Evolutionary conservation across 35 echinoderm and acorn worm species (phyloP), one percentile per base, ranked within the genome.

Genomic region (Amphiura filiformis): DNA sequence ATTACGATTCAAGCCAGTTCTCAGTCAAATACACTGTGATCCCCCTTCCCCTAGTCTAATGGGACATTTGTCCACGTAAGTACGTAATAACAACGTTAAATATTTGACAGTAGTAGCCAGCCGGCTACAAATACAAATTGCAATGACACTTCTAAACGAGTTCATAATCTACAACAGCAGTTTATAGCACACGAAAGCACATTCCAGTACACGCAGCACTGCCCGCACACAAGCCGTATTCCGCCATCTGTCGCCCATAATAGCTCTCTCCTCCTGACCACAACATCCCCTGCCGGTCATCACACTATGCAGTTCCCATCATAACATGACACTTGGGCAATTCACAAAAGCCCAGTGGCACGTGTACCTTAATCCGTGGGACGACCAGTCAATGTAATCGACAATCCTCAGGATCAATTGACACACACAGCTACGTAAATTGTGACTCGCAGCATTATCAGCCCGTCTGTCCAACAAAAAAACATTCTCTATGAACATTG

Each of bases 291-390:
- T 13, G 7, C 15, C 11, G 61, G 61, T 70, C 61, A 70, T 70
- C 61, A 70, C 15, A 30, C 9, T 70, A 70, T 70, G 28, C 28
- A n/a, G 7, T 70, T 26, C 61, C 26, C 61, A 70, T 23, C 26
- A 70, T n/a, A 23, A 70, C 61, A 70, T 70, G 28, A 70, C 61
- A 70, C 61, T 70, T 70, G 61, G 15, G 61, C 61, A 70, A 70
- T 70, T 1, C 61, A 15, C 28, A 70, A 70, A 70, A 70, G 61
- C 61, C 61, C 61, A 70, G 26, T 70, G 61, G 61, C 61, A 70
- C 28, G 7, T 70, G 7, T 70, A 3, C 11, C 61, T 18, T 70
- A 30, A 70, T 70, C 61, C 28, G 26, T 11, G 61, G 61, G 61
- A 70, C 61, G 61, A 70, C 61, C 15, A 70, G 11, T 4, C 41